A percentile compares a stretch with the other conserved stretches of the same genome.
Conservation (phyloP, 2,888 invertebrate species). For the Oxyscelio sp. region DNA sequence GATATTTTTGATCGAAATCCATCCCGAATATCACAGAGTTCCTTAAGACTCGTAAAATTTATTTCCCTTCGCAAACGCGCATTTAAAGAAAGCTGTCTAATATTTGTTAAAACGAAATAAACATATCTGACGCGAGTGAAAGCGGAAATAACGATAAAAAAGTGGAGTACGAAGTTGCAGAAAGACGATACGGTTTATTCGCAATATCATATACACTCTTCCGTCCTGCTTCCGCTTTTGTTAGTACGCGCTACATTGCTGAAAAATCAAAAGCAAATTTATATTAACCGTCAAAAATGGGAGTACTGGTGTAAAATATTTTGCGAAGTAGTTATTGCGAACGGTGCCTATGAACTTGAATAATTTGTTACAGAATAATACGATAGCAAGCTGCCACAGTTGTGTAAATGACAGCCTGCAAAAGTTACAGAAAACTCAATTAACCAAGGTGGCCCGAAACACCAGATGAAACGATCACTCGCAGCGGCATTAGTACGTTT, state of each 20-base stretch:
- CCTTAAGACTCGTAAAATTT: too few species aligned
- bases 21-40: too few species aligned
- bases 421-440: slow-evolving; percentile 73
- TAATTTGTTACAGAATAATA: slow-evolving; percentile 63
- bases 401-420: slow-evolving; percentile 66
- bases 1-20: too few species aligned
- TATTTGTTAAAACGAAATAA: too few species aligned
- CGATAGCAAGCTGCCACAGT: slow-evolving; percentile 53
- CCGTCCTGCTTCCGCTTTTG: too few species aligned
- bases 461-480: slow-evolving; percentile 60
- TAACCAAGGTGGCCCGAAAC: slow-evolving; percentile 68
- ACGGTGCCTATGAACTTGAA: slow-evolving; percentile 40
- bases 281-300: slow-evolving; percentile 54
- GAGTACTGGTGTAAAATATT: slow-evolving; percentile 43
- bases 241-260: not conserved
- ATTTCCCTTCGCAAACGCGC: too few species aligned
- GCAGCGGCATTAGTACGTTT: slow-evolving; percentile 38
- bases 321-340: slow-evolving; percentile 31
- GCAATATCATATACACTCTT: not conserved
- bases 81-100: too few species aligned
- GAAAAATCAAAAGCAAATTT: slow-evolving; percentile 34
- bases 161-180: not conserved
- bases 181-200: not conserved
- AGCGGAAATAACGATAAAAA: too few species aligned
- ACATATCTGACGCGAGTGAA: too few species aligned